Conservation (phyloP, 2,888 invertebrate species). For the Papilio gigon region DNA sequence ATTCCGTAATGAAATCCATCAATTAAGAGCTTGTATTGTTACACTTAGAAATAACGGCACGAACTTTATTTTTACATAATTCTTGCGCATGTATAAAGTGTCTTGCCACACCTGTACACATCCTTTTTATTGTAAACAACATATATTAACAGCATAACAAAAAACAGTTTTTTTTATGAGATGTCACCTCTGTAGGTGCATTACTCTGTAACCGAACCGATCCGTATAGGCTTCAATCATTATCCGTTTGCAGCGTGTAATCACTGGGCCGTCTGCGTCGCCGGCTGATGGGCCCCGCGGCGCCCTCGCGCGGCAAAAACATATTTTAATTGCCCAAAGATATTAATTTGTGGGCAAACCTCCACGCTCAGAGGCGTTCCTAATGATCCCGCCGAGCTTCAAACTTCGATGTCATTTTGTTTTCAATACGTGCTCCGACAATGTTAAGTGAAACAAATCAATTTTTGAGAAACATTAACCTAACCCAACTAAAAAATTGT, state of each 20-base stretch:
- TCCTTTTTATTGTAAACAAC: too few relatives aligned
- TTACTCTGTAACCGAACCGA: conserved; percentile 55
- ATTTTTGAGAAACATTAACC: background rate
- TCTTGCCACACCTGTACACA: too few relatives aligned
- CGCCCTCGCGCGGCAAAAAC: conserved; percentile 53
- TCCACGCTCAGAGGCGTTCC: conserved; percentile 42
- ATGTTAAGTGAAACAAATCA: background rate
- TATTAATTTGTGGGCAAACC: conserved; percentile 57
- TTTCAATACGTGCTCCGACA: background rate
- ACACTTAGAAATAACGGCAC: too few relatives aligned
- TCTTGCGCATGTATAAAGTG: too few relatives aligned
- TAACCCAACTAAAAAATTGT: too few relatives aligned
- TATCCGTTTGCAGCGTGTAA: conserved; percentile 73
- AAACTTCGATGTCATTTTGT: background rate
- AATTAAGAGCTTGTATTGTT: too few relatives aligned
- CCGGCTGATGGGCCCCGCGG: conserved; percentile 64
- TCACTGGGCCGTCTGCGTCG: conserved; percentile 72
- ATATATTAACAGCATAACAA: too few relatives aligned
- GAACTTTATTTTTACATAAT: too few relatives aligned
- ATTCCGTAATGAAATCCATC: too few relatives aligned
- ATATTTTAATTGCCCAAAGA: conserved; percentile 74
- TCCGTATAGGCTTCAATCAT: conserved; percentile 79
- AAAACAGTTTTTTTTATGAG: background rate
- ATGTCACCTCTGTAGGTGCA: conserved; percentile 25
- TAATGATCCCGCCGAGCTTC: conserved; percentile 14